Evolutionary conservation across 2,888 invertebrate species (phyloP).

Genomic region (Graphium colonna): DNA sequence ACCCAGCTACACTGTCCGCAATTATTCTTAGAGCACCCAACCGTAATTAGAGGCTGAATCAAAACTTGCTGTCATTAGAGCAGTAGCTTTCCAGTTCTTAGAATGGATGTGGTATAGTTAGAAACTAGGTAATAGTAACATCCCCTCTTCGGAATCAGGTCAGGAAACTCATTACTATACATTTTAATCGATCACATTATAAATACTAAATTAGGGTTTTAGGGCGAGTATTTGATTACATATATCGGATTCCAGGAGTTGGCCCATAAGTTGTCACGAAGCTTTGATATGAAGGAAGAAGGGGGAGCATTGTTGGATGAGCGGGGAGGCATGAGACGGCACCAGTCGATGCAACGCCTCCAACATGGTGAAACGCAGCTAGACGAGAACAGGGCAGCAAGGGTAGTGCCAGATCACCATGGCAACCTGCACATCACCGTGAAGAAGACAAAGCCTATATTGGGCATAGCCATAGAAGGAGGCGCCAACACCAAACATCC

Average conservation of each 20-base stretch:
- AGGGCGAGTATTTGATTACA: neutral
- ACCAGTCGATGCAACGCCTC: slow-evolving; percentile 89
- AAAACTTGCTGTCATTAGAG: slow-evolving; percentile 67
- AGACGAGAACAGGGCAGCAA: slow-evolving; percentile 77
- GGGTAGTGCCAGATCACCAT: slow-evolving; percentile 91
- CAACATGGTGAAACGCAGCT: slow-evolving; percentile 77
- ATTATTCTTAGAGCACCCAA: slow-evolving; percentile 64
- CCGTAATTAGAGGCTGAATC: slow-evolving; percentile 73
- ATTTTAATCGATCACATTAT: neutral
- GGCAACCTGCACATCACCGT: slow-evolving; percentile 94
- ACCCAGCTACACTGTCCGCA: slow-evolving; percentile 69
- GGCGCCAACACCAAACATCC: slow-evolving; percentile 98
- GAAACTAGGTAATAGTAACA: slow-evolving; percentile 47
- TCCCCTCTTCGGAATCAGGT: slow-evolving; percentile 7
- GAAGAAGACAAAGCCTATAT: slow-evolving; percentile 95
- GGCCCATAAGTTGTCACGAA: slow-evolving; percentile 91
- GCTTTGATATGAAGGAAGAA: slow-evolving; percentile 94
- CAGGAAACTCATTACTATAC: neutral
- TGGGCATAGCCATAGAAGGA: slow-evolving; percentile 98
- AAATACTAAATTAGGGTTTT: neutral
- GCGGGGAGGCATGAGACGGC: slow-evolving; percentile 83
- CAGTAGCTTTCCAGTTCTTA: slow-evolving; percentile 64
- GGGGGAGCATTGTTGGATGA: slow-evolving; percentile 85
- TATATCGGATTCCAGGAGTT: slow-evolving; percentile 82
- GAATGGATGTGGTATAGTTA: slow-evolving; percentile 70